Evolutionary conservation across 1,140 invertebrate species (phyloP).

Genomic region (fruit fly (Drosophila melanogaster)): Release_6_plus_ISO1_MT NT_033779.5:8167501-8168000

Average conservation of each 20-base stretch:
- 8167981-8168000: not conserved
- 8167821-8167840: slow-evolving; percentile 38
- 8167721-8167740: slow-evolving; percentile 46
- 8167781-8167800: slow-evolving; percentile 41
- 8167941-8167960: slow-evolving; percentile 42
- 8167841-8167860: slow-evolving; percentile 26
- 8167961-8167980: slow-evolving; percentile 29
- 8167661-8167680: slow-evolving; percentile 19
- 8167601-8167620: slow-evolving; percentile 37
- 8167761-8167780: slow-evolving; percentile 40
- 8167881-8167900: slow-evolving; percentile 1
- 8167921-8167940: slow-evolving; percentile 31
- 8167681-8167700: slow-evolving; percentile 37
- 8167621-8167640: slow-evolving; percentile 14
- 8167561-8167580: not conserved
- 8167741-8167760: slow-evolving; percentile 46
- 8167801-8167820: slow-evolving; percentile 23
- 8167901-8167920: slow-evolving; percentile 17
- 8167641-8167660: slow-evolving; percentile 19
- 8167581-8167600: not conserved
- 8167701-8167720: slow-evolving; percentile 28
- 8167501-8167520: slow-evolving; percentile 20
- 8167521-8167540: slow-evolving; percentile 35
- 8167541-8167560: slow-evolving; percentile 35
- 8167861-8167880: slow-evolving; percentile 3